A percentile compares a stretch with the other conserved stretches of the same genome.
phyloP scores from a whole-genome alignment of 2,113 vertebrate genomes.

The Apodemus sylvaticus region DNA sequence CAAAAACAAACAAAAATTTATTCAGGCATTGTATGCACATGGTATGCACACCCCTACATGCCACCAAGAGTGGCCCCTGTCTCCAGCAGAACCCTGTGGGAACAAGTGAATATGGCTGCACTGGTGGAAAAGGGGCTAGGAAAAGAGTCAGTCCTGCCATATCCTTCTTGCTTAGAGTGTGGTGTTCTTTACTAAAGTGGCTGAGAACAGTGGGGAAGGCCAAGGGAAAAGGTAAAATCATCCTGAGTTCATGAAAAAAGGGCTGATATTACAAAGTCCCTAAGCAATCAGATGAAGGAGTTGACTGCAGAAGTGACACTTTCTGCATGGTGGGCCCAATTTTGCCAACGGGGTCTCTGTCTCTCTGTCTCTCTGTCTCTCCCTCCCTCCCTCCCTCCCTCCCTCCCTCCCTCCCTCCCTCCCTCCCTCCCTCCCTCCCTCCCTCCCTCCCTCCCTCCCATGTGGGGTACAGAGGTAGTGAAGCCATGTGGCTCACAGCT shows the following conservation, averaged over 20 bases:
- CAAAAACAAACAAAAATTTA: neutral
- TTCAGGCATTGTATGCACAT: neutral
- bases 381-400: too few relatives aligned
- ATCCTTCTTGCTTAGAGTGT: neutral
- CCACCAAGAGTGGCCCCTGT: neutral
- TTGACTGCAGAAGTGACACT: neutral
- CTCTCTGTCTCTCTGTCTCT: too few relatives aligned
- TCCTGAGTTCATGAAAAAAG: neutral
- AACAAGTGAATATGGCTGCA: neutral
- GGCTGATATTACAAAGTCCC: neutral
- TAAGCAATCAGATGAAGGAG: neutral
- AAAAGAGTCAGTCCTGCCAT: neutral
- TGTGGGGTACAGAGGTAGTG: too few relatives aligned
- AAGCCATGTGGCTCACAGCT: fast-evolving
- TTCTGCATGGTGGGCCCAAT: neutral
- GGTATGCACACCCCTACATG: neutral
- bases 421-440: too few relatives aligned
- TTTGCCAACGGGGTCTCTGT: too few relatives aligned
- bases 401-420: too few relatives aligned
- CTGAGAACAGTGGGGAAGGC: neutral
- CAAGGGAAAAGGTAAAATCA: neutral
- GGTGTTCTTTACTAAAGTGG: neutral
- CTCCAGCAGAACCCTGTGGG: neutral
- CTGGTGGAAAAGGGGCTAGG: too few relatives aligned
- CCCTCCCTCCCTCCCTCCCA: too few relatives aligned